phyloP scores from a whole-genome alignment of 1,140 invertebrate genomes.

The Bemisia tabaci region DNA sequence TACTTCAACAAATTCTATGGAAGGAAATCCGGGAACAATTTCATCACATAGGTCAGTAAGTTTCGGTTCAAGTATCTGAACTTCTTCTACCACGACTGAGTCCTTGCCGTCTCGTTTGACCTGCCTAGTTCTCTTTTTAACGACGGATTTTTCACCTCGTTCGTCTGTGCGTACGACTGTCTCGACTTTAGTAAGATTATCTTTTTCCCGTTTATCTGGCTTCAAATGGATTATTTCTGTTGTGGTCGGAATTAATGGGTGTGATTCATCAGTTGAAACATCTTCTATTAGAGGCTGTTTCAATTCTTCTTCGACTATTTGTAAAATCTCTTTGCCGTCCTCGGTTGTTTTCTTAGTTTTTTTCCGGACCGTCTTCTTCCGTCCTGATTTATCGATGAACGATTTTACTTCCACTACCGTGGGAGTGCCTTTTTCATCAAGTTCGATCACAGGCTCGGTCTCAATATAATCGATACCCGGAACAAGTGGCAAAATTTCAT shows the following conservation, averaged over 20 bases:
- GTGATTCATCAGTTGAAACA: no score
- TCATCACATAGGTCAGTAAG: neutral
- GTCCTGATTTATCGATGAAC: neutral
- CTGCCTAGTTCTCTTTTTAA: conserved; percentile 8
- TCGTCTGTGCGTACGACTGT: neutral
- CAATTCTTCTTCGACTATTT: neutral
- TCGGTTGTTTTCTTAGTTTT: conserved; percentile 5
- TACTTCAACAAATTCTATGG: neutral
- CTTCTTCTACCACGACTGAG: conserved; percentile 3
- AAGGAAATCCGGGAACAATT: neutral
- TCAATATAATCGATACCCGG: neutral
- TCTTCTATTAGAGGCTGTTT: no score
- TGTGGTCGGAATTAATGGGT: no score
- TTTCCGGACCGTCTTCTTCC: neutral
- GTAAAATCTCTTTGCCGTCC: neutral
- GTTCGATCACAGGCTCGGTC: neutral
- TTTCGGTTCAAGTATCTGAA: neutral
- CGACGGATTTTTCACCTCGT: neutral
- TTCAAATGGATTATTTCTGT: no score
- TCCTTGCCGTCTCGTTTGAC: conserved; percentile 6
- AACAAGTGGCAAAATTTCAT: neutral
- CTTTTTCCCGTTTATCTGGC: no score
- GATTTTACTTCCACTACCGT: neutral
- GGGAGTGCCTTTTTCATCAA: neutral
- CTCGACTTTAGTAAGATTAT: neutral